phyloP scores from a whole-genome alignment of 2,797 vertebrate species.

The Poliocrania exsul region DNA sequence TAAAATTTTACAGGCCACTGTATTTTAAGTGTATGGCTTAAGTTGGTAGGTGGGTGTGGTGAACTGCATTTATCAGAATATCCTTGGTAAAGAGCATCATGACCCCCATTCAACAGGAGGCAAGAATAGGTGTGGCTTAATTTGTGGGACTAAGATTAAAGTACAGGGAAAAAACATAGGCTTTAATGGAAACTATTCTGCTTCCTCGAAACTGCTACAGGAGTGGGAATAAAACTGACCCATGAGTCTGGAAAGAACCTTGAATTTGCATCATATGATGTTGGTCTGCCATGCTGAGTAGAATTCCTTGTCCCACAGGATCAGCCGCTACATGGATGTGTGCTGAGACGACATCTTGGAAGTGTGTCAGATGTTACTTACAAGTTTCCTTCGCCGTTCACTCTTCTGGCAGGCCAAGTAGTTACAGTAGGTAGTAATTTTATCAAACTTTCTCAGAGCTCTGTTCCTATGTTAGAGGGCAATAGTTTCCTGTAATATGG shows the following conservation, averaged over 20 bases:
- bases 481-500: neutral
- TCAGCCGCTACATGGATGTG: slow-evolving; percentile 82
- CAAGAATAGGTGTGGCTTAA: neutral
- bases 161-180: neutral
- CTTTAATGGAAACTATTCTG: neutral
- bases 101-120: neutral
- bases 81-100: neutral
- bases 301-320: slow-evolving; percentile 72
- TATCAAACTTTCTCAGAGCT: neutral
- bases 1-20: neutral
- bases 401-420: slow-evolving; percentile 78
- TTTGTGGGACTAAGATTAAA: neutral
- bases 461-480: neutral
- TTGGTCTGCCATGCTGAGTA: neutral
- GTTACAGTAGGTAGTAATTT: slow-evolving; percentile 80
- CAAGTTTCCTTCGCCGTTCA: slow-evolving; percentile 78
- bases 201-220: neutral
- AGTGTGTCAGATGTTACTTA: slow-evolving; percentile 77
- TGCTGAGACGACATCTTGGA: slow-evolving; percentile 72
- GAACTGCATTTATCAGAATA: neutral
- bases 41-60: neutral
- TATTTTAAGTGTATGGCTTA: neutral
- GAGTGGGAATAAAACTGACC: neutral
- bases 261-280: neutral
- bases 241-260: neutral